A percentile compares a stretch with the other conserved stretches of the same genome.
These are phyloP conservation scores for Piprites chloris DNA, from an alignment of 2,113 vertebrate genomes.

Conservation along the genomic window DNA sequence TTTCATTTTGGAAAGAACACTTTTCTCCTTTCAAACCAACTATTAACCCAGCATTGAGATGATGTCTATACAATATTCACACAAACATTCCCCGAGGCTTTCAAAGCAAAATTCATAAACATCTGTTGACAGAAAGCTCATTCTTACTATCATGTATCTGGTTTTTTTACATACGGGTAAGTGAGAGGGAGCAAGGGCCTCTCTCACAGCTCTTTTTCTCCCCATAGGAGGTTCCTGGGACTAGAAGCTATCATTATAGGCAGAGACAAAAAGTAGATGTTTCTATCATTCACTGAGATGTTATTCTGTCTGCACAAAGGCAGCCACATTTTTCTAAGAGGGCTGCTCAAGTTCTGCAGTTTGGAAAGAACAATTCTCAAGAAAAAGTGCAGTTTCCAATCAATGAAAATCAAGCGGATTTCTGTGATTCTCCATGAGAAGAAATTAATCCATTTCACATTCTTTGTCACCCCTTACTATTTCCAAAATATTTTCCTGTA, in stretches of 20 bases:
- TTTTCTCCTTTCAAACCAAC: neutral
- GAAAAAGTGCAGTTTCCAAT: neutral
- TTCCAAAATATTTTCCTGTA: neutral
- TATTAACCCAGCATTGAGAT: neutral
- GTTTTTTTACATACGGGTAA: neutral
- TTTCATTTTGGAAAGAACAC: neutral
- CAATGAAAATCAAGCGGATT: neutral
- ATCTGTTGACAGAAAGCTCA: neutral
- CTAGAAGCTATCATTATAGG: neutral
- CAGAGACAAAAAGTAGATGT: neutral
- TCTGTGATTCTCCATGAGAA: neutral
- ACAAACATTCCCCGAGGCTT: neutral
- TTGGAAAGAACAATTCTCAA: neutral
- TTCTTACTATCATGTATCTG: neutral
- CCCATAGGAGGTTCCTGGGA: neutral
- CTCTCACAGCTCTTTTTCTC: neutral
- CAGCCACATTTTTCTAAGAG: neutral
- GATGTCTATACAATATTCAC: neutral
- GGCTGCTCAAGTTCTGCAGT: neutral
- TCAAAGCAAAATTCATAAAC: neutral
- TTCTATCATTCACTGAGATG: neutral
- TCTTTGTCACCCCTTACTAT: neutral
- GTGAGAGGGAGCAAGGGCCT: neutral
- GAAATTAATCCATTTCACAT: neutral
- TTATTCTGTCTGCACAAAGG: neutral